These are phyloP conservation scores for Apis laboriosa DNA, from an alignment of 1,140 invertebrate species.

Conservation along the genomic window DNA sequence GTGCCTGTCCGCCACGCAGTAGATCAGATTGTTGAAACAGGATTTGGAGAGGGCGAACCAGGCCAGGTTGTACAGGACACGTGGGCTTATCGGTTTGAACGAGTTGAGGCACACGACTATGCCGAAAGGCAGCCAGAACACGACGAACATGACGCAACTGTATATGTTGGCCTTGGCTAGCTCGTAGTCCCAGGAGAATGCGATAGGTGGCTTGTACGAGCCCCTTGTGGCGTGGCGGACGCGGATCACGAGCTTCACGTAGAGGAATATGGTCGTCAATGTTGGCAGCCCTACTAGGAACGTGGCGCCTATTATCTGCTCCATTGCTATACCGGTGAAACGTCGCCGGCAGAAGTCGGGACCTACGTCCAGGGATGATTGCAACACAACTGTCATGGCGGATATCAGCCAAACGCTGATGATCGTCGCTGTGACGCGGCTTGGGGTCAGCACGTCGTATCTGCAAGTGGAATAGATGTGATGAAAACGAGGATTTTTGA, in stretches of 20 bases:
- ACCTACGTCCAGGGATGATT: slow-evolving; percentile 82
- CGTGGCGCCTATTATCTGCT: slow-evolving; percentile 81
- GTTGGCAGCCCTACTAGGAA: slow-evolving; percentile 83
- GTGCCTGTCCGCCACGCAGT: slow-evolving; percentile 85
- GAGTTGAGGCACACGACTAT: slow-evolving; percentile 81
- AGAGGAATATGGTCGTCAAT: slow-evolving; percentile 80
- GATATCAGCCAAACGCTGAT: slow-evolving; percentile 81
- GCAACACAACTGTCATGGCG: slow-evolving; percentile 80
- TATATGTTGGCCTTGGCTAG: slow-evolving; percentile 85
- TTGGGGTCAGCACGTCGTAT: slow-evolving; percentile 78
- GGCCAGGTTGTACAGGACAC: slow-evolving; percentile 84
- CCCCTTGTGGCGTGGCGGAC: slow-evolving; percentile 79
- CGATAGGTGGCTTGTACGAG: slow-evolving; percentile 84
- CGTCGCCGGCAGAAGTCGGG: slow-evolving; percentile 85
- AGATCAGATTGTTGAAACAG: slow-evolving; percentile 86
- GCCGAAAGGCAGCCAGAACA: slow-evolving; percentile 87
- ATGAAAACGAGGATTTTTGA: background rate
- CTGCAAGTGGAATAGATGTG: slow-evolving; percentile 40
- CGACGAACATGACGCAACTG: slow-evolving; percentile 84
- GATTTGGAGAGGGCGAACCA: slow-evolving; percentile 87
- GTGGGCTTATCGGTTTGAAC: slow-evolving; percentile 78
- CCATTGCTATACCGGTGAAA: slow-evolving; percentile 70
- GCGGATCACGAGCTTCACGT: slow-evolving; percentile 79
- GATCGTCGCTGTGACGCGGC: slow-evolving; percentile 81
- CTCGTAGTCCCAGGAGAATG: slow-evolving; percentile 85